Conservation (phyloP, 2,113 vertebrate species). For the Nyctibius bracteatus region DNA sequence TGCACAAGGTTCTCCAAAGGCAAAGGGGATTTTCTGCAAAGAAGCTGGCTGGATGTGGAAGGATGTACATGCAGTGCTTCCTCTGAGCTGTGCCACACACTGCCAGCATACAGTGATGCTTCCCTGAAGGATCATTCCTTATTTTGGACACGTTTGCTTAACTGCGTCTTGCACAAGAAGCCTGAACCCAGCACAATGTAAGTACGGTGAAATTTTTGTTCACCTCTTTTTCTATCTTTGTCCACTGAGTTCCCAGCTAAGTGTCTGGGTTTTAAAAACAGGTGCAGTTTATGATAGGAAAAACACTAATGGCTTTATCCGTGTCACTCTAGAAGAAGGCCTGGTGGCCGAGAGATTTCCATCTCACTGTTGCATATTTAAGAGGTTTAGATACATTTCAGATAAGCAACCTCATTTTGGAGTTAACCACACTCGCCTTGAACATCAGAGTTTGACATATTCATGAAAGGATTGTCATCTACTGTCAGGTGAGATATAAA, state of each 20-base stretch:
- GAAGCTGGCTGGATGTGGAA: not conserved
- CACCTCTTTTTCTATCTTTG: not conserved
- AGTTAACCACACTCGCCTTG: not conserved
- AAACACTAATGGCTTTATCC: not conserved
- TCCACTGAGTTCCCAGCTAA: not conserved
- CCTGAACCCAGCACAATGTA: not conserved
- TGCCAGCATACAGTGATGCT: not conserved
- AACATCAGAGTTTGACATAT: not conserved
- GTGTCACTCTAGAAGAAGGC: not conserved
- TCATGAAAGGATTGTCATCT: not conserved
- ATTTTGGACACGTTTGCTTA: not conserved
- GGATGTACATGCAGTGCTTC: not conserved
- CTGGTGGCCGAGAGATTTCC: not conserved
- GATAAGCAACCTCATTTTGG: not conserved
- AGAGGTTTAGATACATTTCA: not conserved
- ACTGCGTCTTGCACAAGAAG: not conserved
- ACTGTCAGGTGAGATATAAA: not conserved
- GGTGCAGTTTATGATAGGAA: not conserved
- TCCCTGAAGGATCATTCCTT: not conserved
- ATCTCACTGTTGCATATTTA: not conserved
- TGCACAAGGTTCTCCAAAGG: not conserved
- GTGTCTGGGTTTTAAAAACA: not conserved
- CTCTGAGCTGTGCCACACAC: not conserved
- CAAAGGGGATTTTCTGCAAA: not conserved
- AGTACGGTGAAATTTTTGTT: not conserved